Evolutionary conservation across 1,140 invertebrate species (phyloP).

Genomic region (Plodia interpunctella): DNA sequence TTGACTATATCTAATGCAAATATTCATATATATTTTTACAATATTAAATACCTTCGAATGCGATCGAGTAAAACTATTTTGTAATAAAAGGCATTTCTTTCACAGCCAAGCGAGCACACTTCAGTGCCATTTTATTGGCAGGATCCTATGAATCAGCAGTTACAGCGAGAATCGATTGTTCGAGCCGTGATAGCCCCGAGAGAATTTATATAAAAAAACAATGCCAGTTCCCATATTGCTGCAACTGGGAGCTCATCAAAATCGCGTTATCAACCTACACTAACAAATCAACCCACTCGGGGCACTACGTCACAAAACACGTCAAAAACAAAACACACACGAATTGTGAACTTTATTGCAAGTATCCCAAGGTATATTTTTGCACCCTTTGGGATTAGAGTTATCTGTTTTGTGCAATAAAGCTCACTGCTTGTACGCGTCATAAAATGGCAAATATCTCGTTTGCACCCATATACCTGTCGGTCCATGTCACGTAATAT

Average conservation of each 20-base stretch:
- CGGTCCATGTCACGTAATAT: slow-evolving; percentile 17
- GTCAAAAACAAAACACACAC: not conserved
- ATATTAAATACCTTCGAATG: too few relatives aligned
- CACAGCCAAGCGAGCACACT: not conserved
- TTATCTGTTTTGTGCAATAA: slow-evolving; percentile 26
- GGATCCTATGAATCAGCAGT: not conserved
- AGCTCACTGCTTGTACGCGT: slow-evolving; percentile 21
- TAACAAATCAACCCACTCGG: slow-evolving; percentile 26
- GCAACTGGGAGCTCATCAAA: slow-evolving; percentile 30
- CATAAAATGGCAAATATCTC: slow-evolving; percentile 33
- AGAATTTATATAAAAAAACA: not conserved
- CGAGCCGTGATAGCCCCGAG: not conserved
- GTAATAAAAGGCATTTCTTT: not conserved
- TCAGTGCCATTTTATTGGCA: not conserved
- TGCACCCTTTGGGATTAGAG: not conserved
- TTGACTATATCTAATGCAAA: too few relatives aligned
- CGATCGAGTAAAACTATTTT: too few relatives aligned
- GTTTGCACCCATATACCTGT: slow-evolving; percentile 16
- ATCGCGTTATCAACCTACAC: slow-evolving; percentile 35
- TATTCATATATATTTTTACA: too few relatives aligned
- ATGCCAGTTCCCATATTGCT: not conserved
- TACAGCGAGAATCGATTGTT: not conserved
- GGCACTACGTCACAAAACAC: not conserved
- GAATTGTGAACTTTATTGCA: slow-evolving; percentile 10
- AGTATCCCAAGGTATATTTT: slow-evolving; percentile 5